Evolutionary conservation across 2,888 invertebrate species (phyloP).

Genomic region (Drosophila austrosaltans): DNA sequence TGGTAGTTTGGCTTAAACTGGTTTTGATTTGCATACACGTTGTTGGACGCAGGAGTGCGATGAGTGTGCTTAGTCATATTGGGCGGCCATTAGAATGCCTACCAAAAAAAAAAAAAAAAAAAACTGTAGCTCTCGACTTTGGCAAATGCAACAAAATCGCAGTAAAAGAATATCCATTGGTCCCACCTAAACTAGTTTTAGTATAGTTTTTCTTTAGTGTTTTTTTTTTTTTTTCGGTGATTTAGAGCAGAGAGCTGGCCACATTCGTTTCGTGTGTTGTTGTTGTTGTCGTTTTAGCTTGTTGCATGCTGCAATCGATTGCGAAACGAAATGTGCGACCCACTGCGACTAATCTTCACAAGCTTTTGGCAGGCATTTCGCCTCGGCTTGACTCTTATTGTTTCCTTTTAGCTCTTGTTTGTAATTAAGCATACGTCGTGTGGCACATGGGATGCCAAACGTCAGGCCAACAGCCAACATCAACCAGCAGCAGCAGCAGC

Average conservation of each 20-base stretch:
- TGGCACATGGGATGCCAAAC: slow-evolving; percentile 76
- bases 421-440: slow-evolving; percentile 80
- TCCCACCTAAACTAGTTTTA: slow-evolving; percentile 82
- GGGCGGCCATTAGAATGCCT: slow-evolving; percentile 82
- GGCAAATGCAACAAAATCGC: slow-evolving; percentile 71
- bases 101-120: slow-evolving; percentile 42
- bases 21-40: slow-evolving; percentile 81
- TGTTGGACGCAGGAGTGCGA: slow-evolving; percentile 79
- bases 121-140: slow-evolving; percentile 36
- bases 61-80: slow-evolving; percentile 81
- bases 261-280: slow-evolving; percentile 72
- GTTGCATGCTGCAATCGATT: slow-evolving; percentile 80
- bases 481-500: slow-evolving; percentile 19
- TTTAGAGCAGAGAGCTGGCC: slow-evolving; percentile 71
- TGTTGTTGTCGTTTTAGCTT: slow-evolving; percentile 45
- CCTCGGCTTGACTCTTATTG: slow-evolving; percentile 55
- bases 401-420: slow-evolving; percentile 70
- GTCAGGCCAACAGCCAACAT: slow-evolving; percentile 7
- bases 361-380: slow-evolving; percentile 46
- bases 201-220: slow-evolving; percentile 13
- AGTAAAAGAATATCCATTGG: slow-evolving; percentile 78
- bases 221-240: slow-evolving; percentile 52
- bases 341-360: slow-evolving; percentile 78
- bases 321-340: slow-evolving; percentile 80
- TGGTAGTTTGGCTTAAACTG: slow-evolving; percentile 65